Evolutionary conservation across 2,888 invertebrate genomes (phyloP).

Genomic region (Epicampocera succincta): DNA sequence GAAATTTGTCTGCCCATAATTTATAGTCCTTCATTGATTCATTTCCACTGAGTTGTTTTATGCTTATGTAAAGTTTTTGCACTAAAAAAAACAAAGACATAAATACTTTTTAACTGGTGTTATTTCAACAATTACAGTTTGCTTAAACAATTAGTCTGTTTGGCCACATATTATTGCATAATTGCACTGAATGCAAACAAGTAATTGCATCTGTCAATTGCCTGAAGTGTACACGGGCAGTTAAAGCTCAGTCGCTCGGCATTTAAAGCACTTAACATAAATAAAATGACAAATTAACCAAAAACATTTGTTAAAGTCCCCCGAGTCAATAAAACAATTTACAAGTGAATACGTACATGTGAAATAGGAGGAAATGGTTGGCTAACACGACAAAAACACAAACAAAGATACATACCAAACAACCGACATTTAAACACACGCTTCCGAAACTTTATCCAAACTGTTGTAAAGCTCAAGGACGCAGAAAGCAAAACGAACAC

Average conservation of each 20-base stretch:
- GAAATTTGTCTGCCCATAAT: not conserved
- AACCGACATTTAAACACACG: no score
- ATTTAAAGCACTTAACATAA: constrained; percentile 44
- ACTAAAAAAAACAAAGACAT: not conserved
- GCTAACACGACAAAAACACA: no score
- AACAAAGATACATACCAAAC: no score
- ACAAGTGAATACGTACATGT: constrained; percentile 28
- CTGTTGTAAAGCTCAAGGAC: no score
- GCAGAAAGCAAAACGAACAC: no score
- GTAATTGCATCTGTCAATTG: constrained; percentile 11
- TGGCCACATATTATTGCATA: no score
- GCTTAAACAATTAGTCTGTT: no score
- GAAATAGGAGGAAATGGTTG: not conserved
- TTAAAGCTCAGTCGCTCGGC: constrained; percentile 22
- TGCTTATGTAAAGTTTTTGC: not conserved
- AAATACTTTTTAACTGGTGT: no score
- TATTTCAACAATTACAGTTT: no score
- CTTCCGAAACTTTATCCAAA: not conserved
- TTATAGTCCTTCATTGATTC: not conserved
- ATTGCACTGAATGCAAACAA: not conserved
- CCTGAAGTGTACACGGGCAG: not conserved
- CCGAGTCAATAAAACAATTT: constrained; percentile 44
- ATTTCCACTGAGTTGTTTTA: not conserved
- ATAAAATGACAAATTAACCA: constrained; percentile 63
- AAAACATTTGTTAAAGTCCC: constrained; percentile 61